Conservation (phyloP, 2,888 invertebrate species). For the Sphaeridia pumilis region DNA sequence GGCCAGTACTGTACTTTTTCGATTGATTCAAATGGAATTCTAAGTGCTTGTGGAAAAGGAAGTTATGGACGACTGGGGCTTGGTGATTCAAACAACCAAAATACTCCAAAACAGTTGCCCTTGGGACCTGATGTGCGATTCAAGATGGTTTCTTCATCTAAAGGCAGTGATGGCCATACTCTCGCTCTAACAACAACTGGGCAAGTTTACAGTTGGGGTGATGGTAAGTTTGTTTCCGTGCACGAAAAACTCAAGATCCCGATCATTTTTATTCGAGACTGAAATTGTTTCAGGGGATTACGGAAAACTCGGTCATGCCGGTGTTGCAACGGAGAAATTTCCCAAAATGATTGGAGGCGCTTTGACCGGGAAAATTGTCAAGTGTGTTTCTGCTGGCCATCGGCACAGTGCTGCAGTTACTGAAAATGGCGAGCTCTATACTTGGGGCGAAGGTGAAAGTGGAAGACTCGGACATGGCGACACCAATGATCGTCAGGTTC, state of each 20-base stretch:
- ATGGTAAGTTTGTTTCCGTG: no score
- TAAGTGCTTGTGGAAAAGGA: conserved; percentile 52
- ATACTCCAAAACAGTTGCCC: conserved; percentile 46
- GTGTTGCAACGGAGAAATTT: conserved; percentile 45
- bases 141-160: conserved; percentile 47
- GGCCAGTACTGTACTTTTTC: conserved; percentile 55
- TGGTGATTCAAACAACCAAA: conserved; percentile 51
- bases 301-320: conserved; percentile 48
- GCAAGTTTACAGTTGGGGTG: conserved; percentile 49
- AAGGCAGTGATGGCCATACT: conserved; percentile 50
- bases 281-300: conserved; percentile 50
- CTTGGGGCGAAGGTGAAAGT: conserved; percentile 47
- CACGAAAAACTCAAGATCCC: neutral
- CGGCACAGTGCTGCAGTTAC: conserved; percentile 49
- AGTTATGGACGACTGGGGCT: conserved; percentile 53
- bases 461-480: conserved; percentile 49
- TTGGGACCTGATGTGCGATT: conserved; percentile 43
- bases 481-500: conserved; percentile 47
- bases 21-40: conserved; percentile 48
- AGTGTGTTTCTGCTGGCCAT: conserved; percentile 47
- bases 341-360: conserved; percentile 47
- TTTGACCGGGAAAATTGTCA: conserved; percentile 43
- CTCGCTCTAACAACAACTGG: conserved; percentile 47
- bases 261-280: no score
- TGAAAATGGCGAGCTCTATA: conserved; percentile 46